A percentile compares a stretch with the other conserved stretches of the same genome.
These are phyloP conservation scores for Lontra canadensis DNA, from an alignment of 2,113 vertebrate genomes.

Conservation along the genomic window DNA sequence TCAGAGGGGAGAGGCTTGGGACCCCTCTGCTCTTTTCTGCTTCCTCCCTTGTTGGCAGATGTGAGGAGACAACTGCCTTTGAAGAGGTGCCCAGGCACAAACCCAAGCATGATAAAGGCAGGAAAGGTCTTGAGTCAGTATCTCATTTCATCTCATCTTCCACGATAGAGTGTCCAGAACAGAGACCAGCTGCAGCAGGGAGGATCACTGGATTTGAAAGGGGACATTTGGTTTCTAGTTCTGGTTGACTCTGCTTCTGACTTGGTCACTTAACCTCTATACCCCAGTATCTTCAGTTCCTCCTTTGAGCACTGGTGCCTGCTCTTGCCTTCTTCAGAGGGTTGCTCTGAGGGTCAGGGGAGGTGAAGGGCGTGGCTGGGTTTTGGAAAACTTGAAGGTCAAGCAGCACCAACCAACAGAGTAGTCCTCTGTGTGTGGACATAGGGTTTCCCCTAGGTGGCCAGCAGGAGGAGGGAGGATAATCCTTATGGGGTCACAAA, in stretches of 20 bases:
- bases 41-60: background rate
- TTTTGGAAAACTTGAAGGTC: background rate
- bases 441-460: background rate
- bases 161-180: fast-evolving
- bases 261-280: background rate
- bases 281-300: background rate
- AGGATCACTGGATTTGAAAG: background rate
- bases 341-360: background rate
- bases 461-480: background rate
- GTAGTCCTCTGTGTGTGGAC: fast-evolving
- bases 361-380: background rate
- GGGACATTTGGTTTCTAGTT: background rate
- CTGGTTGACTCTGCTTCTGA: background rate
- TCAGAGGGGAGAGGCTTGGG: background rate
- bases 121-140: background rate
- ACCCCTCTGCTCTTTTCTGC: background rate
- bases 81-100: background rate
- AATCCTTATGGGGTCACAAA: background rate
- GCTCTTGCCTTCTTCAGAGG: background rate
- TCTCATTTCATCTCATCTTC: background rate
- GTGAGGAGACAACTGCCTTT: background rate
- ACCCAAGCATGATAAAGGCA: background rate
- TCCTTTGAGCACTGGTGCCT: background rate
- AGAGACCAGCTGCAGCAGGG: background rate
- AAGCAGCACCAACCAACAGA: background rate